These are phyloP conservation scores for Baryphthengus martii DNA, from an alignment of 2,113 vertebrate genomes.

Conservation along the genomic window DNA sequence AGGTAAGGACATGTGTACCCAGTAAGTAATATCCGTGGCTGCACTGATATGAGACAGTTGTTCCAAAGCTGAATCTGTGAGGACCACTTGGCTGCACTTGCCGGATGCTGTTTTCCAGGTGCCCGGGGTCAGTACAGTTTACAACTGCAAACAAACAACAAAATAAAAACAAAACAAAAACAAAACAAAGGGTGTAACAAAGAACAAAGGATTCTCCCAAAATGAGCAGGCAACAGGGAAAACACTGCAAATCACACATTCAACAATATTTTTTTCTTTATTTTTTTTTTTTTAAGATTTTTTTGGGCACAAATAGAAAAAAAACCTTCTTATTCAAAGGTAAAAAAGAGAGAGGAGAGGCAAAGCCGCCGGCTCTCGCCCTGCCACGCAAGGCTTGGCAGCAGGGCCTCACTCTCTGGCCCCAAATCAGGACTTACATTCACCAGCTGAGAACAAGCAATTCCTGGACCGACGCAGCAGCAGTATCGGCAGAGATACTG, in stretches of 20 bases:
- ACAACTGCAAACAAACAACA: slow-evolving; percentile 79
- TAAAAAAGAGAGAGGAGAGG: background rate
- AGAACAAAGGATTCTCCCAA: background rate
- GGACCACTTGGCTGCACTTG: slow-evolving; percentile 86
- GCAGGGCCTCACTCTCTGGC: background rate
- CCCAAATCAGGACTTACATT: rapidly evolving
- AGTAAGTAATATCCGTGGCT: slow-evolving; percentile 91
- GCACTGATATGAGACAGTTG: slow-evolving; percentile 90
- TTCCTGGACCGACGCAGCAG: background rate
- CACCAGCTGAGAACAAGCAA: background rate
- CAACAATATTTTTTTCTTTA: background rate
- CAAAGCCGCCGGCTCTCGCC: background rate
- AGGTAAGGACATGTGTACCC: slow-evolving; percentile 90
- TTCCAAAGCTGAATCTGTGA: slow-evolving; percentile 92
- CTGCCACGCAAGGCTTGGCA: background rate
- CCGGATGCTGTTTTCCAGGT: slow-evolving; percentile 89
- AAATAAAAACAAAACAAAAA: background rate
- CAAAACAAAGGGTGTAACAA: background rate
- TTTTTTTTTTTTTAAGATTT: background rate
- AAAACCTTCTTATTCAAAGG: background rate
- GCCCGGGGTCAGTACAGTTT: slow-evolving; percentile 95
- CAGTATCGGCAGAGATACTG: background rate
- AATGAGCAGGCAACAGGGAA: background rate
- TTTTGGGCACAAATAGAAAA: background rate
- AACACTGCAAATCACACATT: background rate